Percentiles rank a stretch among this genome's conserved stretches.
These are phyloP conservation scores for Athalia cordata DNA, from an alignment of 2,888 invertebrate genomes.

Conservation along the genomic window DNA sequence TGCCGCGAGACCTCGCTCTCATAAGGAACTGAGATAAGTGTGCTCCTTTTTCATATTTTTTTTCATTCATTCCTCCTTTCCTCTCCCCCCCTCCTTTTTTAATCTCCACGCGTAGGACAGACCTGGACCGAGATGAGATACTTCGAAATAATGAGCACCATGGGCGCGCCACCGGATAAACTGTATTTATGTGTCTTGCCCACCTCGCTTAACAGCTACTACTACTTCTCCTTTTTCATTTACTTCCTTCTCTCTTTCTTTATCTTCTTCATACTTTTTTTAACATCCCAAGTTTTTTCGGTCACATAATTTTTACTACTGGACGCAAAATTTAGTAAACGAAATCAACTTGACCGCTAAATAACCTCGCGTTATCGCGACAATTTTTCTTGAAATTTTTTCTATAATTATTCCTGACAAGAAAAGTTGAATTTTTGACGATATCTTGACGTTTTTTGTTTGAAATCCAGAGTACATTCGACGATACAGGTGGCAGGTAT, in stretches of 20 bases:
- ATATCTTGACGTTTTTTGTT: too few species aligned
- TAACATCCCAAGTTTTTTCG: too few species aligned
- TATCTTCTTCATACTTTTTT: too few species aligned
- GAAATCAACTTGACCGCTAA: too few species aligned
- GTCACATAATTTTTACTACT: too few species aligned
- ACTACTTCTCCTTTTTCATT: constrained; percentile 50
- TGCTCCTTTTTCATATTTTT: neutral
- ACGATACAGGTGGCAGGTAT: neutral
- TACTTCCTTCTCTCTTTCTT: too few species aligned
- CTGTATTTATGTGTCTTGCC: constrained; percentile 69
- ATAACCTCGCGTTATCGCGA: too few species aligned
- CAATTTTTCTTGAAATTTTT: too few species aligned
- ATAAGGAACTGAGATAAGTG: constrained; percentile 38
- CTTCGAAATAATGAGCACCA: constrained; percentile 72
- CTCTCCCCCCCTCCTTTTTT: constrained; percentile 50
- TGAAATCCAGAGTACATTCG: too few species aligned
- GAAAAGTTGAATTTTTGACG: too few species aligned
- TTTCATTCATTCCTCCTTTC: constrained; percentile 23
- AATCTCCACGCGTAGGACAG: constrained; percentile 56
- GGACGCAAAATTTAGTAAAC: too few species aligned
- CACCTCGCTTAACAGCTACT: constrained; percentile 53
- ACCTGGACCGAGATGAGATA: constrained; percentile 66
- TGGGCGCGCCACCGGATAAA: constrained; percentile 72
- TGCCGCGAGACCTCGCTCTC: constrained; percentile 13
- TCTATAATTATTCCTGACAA: too few species aligned